Conservation (phyloP, 2,113 vertebrate genomes). For the Pavo muticus region DNA sequence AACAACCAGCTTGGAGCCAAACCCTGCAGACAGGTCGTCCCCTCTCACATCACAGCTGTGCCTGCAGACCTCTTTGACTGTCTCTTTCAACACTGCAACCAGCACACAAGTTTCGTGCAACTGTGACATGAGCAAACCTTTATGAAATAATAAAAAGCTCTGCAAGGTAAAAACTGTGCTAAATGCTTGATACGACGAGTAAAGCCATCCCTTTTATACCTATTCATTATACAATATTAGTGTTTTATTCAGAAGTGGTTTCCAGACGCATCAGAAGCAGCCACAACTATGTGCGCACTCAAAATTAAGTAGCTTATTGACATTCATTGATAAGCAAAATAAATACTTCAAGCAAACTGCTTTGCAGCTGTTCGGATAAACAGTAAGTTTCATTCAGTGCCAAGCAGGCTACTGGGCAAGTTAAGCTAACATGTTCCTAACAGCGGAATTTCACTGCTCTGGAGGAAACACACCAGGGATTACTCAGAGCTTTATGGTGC, state of each 20-base stretch:
- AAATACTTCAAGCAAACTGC: conserved; percentile 30
- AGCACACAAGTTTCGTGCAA: not conserved
- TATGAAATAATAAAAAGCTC: not conserved
- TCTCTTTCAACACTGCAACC: not conserved
- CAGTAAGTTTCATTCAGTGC: not conserved
- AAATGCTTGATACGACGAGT: not conserved
- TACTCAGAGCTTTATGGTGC: not conserved
- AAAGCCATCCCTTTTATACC: not conserved
- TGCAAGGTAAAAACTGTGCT: not conserved
- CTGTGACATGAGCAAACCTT: not conserved
- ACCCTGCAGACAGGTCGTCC: rapidly evolving
- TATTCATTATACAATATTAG: not conserved
- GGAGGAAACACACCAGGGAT: not conserved
- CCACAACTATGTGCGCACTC: not conserved
- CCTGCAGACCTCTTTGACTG: not conserved
- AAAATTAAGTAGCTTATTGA: conserved; percentile 39
- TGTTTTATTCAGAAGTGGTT: conserved; percentile 35
- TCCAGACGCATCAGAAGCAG: conserved; percentile 5
- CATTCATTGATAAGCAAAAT: not conserved
- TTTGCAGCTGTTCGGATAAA: conserved; percentile 24
- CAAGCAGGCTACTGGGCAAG: not conserved
- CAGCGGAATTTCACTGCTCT: not conserved
- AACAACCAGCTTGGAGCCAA: not conserved
- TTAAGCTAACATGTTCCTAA: not conserved
- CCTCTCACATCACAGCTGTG: not conserved